Evolutionary conservation across 2,888 invertebrate genomes (phyloP), one percentile per base, ranked within the genome.

Genomic region (Drosophila niveifrons): DNA sequence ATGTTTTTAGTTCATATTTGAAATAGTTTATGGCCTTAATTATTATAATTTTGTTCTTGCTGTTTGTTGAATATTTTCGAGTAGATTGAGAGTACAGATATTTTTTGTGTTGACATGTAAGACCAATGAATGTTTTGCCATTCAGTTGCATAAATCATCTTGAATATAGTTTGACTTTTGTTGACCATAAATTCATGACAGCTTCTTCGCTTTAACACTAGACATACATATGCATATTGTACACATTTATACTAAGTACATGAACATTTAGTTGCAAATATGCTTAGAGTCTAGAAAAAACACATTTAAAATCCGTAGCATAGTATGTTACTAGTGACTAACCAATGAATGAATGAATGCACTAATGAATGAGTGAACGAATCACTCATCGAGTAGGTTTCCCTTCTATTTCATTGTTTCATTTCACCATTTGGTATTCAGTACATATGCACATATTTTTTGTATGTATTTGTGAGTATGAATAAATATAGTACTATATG

Each of bases 231-330:
- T 36, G 36, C 36, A 36, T 36, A 36, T n/a, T 31, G 31, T 61
- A 64, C 28, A 77, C 53, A 58, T 66, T 48, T 29, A 66, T 64
- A 43, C 13, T 58, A 57, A 41, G 52, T 66, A 50, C 57, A n/a
- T 46, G 15, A 36, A 47, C 36, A 36, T 58, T 23, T 47, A 17
- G 23, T 46, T 18, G 56, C 46, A 51, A 63, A 43, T 46, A 59
- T 18, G 56, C 74, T 75, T 74, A 74, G 15, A 63, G 62, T 53
- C 72, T 41, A 41, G 72, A 44, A 56, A 43, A 55, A 56, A 46
- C 10, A 67, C 78, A 77, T 77, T 77, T 75, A 72, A 77, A 75
- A 77, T 77, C 59, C 62, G 23, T 28, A 47, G 28, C 56, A 46
- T 39, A 39, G 9, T 52, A 13, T 18, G 2, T 31, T 39, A 39